These are phyloP conservation scores for Antennarius striatus DNA, from an alignment of 2,113 vertebrate species.

Conservation along the genomic window DNA sequence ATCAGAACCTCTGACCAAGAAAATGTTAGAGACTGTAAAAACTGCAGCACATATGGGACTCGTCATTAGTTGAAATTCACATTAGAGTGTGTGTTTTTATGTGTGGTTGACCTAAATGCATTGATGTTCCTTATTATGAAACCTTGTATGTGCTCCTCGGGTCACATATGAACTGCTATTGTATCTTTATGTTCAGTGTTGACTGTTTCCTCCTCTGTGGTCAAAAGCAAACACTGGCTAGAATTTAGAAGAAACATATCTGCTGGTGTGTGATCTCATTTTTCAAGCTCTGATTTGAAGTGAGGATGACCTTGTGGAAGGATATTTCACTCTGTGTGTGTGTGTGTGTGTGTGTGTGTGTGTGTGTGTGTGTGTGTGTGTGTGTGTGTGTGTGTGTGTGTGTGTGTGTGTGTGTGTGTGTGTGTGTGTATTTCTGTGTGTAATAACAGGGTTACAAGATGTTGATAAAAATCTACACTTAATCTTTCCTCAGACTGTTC, in stretches of 20 bases:
- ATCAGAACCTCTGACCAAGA: constrained; percentile 31
- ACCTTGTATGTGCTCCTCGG: background rate
- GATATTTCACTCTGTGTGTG: too few relatives aligned
- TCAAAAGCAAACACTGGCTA: constrained; percentile 3
- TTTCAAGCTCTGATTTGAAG: constrained; percentile 16
- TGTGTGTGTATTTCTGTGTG: background rate
- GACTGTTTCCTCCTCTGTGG: constrained; percentile 26
- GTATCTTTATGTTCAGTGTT: background rate
- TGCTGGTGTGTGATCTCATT: constrained; percentile 14
- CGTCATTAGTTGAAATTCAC: constrained; percentile 12
- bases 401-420: background rate
- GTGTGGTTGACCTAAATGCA: background rate
- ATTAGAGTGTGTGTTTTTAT: constrained; percentile 3
- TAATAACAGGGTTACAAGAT: constrained; percentile 25
- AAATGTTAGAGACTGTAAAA: constrained; percentile 43
- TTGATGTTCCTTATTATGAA: background rate
- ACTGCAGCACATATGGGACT: constrained; percentile 30
- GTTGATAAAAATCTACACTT: background rate
- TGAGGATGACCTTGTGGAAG: constrained; percentile 3
- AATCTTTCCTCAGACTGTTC: too few relatives aligned
- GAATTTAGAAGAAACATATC: constrained; percentile 20
- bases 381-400: background rate
- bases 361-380: too few relatives aligned
- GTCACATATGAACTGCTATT: background rate
- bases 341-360: too few relatives aligned